Evolutionary conservation across 37 sponge, comb jelly and placozoan species (phyloP).

Genomic region (Cladorhizidae sp.): DNA sequence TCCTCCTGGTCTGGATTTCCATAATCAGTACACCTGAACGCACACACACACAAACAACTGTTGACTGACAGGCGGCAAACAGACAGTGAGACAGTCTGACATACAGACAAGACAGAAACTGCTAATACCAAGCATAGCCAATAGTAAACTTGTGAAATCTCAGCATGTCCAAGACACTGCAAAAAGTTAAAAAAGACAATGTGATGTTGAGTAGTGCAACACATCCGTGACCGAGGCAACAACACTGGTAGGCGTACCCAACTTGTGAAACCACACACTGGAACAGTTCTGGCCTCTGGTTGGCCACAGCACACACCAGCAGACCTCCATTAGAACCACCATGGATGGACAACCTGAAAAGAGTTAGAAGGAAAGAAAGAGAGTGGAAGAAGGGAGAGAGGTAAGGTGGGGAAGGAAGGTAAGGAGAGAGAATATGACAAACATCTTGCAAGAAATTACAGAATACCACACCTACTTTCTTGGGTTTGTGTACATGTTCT

Average conservation of each 20-base stretch:
- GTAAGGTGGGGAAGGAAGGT: no score
- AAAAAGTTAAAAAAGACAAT: background rate
- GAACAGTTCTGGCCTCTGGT: conserved; percentile 96
- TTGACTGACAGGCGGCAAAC: no score
- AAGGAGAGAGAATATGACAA: no score
- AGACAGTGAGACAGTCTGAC: background rate
- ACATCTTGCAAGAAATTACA: no score
- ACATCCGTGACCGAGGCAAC: no score
- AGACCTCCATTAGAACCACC: conserved; percentile 99
- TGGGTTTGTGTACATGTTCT: conserved; percentile 67
- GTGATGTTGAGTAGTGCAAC: no score
- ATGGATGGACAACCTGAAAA: conserved; percentile 80
- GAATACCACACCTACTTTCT: conserved; percentile 41
- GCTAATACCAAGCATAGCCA: conserved; percentile 97
- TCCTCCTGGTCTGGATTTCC: conserved; percentile 86
- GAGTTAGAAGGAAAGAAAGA: no score
- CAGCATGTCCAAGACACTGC: conserved; percentile 93
- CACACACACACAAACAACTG: background rate
- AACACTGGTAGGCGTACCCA: conserved; percentile 78
- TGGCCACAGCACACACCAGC: conserved; percentile 93
- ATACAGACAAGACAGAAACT: no score
- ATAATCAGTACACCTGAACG: conserved; percentile 84
- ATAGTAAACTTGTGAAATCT: conserved; percentile 97
- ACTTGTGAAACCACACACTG: conserved; percentile 93
- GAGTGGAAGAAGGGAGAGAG: no score